A percentile compares a stretch with the other conserved stretches of the same genome.
Conservation (phyloP, 2,888 invertebrate species). For the Atethmia centrago region DNA sequence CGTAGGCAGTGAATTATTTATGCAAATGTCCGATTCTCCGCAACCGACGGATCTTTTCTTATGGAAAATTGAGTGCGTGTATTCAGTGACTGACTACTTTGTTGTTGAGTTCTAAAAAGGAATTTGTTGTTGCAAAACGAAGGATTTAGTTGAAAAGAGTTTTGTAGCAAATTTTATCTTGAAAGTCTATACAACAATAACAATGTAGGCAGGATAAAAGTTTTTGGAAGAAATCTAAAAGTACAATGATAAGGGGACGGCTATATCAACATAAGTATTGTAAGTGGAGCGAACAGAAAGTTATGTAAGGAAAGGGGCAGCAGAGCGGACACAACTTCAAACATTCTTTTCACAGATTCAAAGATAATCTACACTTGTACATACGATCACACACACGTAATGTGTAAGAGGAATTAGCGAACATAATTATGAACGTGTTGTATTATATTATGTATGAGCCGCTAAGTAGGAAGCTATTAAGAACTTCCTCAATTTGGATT, state of each 20-base stretch:
- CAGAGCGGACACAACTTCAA: conserved; percentile 52
- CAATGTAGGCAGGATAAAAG: conserved; percentile 41
- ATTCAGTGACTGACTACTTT: conserved; percentile 27
- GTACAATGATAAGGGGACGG: conserved; percentile 48
- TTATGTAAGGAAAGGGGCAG: conserved; percentile 60
- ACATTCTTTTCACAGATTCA: conserved; percentile 56
- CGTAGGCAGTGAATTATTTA: conserved; percentile 63
- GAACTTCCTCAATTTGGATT: conserved; percentile 60
- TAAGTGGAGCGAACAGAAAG: conserved; percentile 58
- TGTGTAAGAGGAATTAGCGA: conserved; percentile 54
- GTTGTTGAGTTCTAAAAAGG: conserved; percentile 11
- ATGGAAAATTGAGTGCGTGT: conserved; percentile 34
- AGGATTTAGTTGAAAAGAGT: conserved; percentile 10
- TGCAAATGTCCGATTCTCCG: conserved; percentile 63
- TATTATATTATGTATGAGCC: conserved; percentile 41
- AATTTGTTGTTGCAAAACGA: conserved; percentile 14
- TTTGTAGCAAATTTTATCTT: conserved; percentile 19
- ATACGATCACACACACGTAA: conserved; percentile 51
- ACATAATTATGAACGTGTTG: conserved; percentile 47
- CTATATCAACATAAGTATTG: conserved; percentile 43
- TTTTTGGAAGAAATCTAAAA: conserved; percentile 57
- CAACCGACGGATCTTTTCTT: conserved; percentile 34
- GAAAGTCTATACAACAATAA: conserved; percentile 30
- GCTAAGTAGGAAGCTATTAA: conserved; percentile 62
- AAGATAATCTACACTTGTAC: conserved; percentile 53